Evolutionary conservation across 2,888 invertebrate species (phyloP).

Genomic region (Halictus quadricinctus): DNA sequence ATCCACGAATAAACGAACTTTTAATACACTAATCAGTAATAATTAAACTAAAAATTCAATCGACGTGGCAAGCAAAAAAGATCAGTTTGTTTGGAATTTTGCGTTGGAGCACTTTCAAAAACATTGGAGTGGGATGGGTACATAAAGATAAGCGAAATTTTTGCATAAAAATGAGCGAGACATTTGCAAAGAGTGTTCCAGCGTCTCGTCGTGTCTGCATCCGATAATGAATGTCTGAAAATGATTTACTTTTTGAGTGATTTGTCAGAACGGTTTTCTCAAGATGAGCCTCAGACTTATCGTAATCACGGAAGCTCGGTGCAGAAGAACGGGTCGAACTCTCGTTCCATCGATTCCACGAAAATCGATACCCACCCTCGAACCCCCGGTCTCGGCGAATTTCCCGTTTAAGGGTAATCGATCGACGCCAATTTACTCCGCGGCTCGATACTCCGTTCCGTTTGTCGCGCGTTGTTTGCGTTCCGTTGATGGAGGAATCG

Average conservation of each 20-base stretch:
- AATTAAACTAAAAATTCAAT: no score
- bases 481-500: conserved; percentile 29
- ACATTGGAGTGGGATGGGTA: no score
- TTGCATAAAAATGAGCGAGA: no score
- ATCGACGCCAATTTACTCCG: conserved; percentile 48
- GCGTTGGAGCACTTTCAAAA: no score
- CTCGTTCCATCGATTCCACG: conserved; percentile 37
- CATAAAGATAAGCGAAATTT: no score
- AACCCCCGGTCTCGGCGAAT: not conserved
- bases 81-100: no score
- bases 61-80: no score
- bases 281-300: conserved; percentile 41
- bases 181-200: no score
- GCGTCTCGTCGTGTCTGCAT: no score
- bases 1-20: no score
- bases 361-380: conserved; percentile 34
- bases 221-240: not conserved
- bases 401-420: conserved; percentile 41
- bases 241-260: not conserved
- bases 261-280: conserved; percentile 26
- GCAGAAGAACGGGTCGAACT: conserved; percentile 12
- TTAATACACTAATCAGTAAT: no score
- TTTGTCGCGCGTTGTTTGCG: conserved; percentile 8
- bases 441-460: conserved; percentile 30
- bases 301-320: conserved; percentile 38